These are phyloP conservation scores for Bilobella aurantiaca DNA, from an alignment of 1,140 invertebrate genomes.

Conservation along the genomic window DNA sequence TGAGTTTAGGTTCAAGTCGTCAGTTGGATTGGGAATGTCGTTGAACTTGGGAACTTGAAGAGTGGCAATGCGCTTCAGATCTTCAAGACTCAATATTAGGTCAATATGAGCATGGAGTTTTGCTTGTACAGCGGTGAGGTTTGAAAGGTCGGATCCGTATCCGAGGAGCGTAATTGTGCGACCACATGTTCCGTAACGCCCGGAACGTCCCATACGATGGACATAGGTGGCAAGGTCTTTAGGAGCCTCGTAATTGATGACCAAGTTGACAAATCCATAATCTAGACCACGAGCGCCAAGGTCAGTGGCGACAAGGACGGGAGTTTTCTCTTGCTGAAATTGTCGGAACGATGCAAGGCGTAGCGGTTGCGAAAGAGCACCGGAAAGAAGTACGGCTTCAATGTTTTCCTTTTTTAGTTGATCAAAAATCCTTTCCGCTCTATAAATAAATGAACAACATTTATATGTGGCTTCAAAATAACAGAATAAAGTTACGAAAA, in stretches of 20 bases:
- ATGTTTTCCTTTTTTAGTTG: slow-evolving; percentile 40
- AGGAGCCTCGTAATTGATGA: slow-evolving; percentile 86
- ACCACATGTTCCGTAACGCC: slow-evolving; percentile 72
- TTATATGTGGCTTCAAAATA: too few species aligned
- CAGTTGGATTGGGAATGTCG: background rate
- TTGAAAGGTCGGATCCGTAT: slow-evolving; percentile 2
- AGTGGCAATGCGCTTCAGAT: slow-evolving; percentile 2
- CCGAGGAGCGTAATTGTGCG: slow-evolving; percentile 56
- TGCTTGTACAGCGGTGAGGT: slow-evolving; percentile 11
- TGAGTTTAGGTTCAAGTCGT: too few species aligned
- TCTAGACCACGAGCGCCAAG: slow-evolving; percentile 64
- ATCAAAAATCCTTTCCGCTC: slow-evolving; percentile 25
- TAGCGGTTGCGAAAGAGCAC: slow-evolving; percentile 67
- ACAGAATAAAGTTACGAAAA: background rate
- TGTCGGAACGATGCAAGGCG: slow-evolving; percentile 13
- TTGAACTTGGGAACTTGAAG: background rate
- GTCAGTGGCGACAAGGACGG: slow-evolving; percentile 32
- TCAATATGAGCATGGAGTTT: slow-evolving; percentile 9
- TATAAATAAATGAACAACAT: slow-evolving; percentile 6
- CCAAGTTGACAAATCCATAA: slow-evolving; percentile 78
- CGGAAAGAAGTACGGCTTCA: slow-evolving; percentile 79
- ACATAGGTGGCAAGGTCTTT: slow-evolving; percentile 75
- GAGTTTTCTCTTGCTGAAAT: slow-evolving; percentile 23
- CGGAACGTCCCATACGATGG: slow-evolving; percentile 73
- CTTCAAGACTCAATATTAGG: slow-evolving; percentile 6